These are phyloP conservation scores for Hydractinia symbiolongicarpus DNA, from an alignment of 30 jellyfish, hydroid and myxozoan genomes.

Conservation along the genomic window DNA sequence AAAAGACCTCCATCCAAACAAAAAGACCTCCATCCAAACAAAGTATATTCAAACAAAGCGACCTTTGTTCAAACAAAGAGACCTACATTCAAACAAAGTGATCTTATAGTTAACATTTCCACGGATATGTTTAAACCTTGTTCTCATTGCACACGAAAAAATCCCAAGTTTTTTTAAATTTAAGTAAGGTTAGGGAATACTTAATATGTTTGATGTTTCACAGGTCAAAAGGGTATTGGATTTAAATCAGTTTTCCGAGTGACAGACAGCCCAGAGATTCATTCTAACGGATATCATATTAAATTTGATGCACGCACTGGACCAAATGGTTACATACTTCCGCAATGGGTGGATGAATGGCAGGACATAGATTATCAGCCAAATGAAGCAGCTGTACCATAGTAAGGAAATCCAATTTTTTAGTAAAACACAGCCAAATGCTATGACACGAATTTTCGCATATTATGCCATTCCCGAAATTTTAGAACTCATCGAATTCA, in stretches of 20 bases:
- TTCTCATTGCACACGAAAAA: too few relatives aligned
- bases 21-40: too few relatives aligned
- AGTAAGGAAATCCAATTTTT: background rate
- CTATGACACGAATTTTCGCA: background rate
- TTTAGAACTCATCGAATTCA: too few relatives aligned
- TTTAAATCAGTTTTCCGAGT: slow-evolving; percentile 87
- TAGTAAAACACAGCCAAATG: background rate
- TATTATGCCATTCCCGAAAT: too few relatives aligned
- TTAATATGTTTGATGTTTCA: background rate
- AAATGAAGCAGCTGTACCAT: background rate
- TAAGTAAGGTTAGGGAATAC: too few relatives aligned
- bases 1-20: too few relatives aligned
- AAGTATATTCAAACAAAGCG: too few relatives aligned
- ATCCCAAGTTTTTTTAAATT: too few relatives aligned
- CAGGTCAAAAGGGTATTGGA: slow-evolving; percentile 97
- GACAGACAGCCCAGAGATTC: slow-evolving; percentile 91
- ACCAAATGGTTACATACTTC: slow-evolving; percentile 69
- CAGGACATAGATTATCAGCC: background rate
- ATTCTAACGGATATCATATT: slow-evolving; percentile 83
- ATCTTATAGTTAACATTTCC: too few relatives aligned
- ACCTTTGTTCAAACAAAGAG: too few relatives aligned
- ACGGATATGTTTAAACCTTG: too few relatives aligned
- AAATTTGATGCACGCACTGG: slow-evolving; percentile 59
- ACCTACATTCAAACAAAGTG: too few relatives aligned
- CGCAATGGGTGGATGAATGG: slow-evolving; percentile 52